Evolutionary conservation across 2,113 vertebrate species (phyloP).

Genomic region (Zosterops borbonicus): DNA sequence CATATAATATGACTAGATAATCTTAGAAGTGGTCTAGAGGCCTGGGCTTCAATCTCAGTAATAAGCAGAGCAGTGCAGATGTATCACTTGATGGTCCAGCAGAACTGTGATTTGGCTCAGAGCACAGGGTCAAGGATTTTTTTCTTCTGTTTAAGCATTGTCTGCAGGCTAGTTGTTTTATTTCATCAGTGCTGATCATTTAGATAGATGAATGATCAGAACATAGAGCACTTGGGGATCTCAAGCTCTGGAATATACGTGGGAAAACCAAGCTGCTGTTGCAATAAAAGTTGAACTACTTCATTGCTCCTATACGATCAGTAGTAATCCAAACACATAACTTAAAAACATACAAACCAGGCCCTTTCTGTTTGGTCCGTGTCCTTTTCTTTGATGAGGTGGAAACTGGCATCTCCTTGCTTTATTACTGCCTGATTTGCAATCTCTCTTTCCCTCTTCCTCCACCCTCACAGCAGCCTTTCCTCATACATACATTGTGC

Average conservation of each 20-base stretch:
- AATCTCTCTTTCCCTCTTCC: slow-evolving; percentile 14
- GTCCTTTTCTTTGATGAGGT: not conserved
- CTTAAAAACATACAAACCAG: not conserved
- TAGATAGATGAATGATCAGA: not conserved
- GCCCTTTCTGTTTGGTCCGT: not conserved
- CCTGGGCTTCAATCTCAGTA: not conserved
- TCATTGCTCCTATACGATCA: not conserved
- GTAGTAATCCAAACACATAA: not conserved
- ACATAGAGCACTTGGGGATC: not conserved
- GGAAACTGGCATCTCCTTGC: not conserved
- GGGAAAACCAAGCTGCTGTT: not conserved
- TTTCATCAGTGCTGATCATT: not conserved
- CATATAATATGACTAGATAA: not conserved
- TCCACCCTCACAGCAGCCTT: slow-evolving; percentile 48
- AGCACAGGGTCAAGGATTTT: not conserved
- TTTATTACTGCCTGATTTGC: slow-evolving; percentile 6
- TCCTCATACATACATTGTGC: slow-evolving; percentile 65
- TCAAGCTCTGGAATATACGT: not conserved
- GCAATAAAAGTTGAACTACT: not conserved
- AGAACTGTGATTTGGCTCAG: not conserved
- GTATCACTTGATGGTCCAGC: not conserved
- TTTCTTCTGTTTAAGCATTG: not conserved
- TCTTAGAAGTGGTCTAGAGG: not conserved
- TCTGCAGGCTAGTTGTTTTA: not conserved
- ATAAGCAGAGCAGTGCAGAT: not conserved